These are phyloP conservation scores for Nycticryphes semicollaris DNA, from an alignment of 2,113 vertebrate genomes.

Conservation along the genomic window DNA sequence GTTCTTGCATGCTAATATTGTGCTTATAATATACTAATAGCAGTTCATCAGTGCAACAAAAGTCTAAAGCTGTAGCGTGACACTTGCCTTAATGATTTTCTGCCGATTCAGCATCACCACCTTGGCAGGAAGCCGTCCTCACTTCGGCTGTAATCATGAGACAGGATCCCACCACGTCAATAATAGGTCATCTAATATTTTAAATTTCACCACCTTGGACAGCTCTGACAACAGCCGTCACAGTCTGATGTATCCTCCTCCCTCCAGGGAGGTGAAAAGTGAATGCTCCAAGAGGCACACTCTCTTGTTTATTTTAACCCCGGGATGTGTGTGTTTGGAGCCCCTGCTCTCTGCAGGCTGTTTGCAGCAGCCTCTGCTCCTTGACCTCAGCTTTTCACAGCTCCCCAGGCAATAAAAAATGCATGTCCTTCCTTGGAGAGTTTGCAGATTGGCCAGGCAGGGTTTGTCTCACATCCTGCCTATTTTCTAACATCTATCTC, in stretches of 20 bases:
- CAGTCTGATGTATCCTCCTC: background rate
- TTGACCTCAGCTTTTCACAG: background rate
- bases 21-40: background rate
- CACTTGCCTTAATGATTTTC: rapidly evolving
- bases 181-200: no score
- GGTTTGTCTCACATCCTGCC: background rate
- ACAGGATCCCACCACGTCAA: rapidly evolving
- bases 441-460: background rate
- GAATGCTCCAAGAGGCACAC: background rate
- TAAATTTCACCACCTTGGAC: background rate
- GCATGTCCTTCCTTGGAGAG: background rate
- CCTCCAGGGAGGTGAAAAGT: background rate
- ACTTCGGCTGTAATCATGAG: background rate
- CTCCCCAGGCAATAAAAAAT: background rate
- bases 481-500: background rate
- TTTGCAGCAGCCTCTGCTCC: background rate
- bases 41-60: background rate
- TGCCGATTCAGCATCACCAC: background rate
- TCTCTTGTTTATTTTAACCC: background rate
- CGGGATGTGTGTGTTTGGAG: background rate
- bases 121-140: background rate
- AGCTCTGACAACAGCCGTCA: background rate
- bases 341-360: background rate
- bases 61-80: rapidly evolving
- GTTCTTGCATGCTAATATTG: background rate